A percentile compares a stretch with the other conserved stretches of the same genome.
Conservation (phyloP, 2,113 vertebrate species). For the Indri indri region DNA sequence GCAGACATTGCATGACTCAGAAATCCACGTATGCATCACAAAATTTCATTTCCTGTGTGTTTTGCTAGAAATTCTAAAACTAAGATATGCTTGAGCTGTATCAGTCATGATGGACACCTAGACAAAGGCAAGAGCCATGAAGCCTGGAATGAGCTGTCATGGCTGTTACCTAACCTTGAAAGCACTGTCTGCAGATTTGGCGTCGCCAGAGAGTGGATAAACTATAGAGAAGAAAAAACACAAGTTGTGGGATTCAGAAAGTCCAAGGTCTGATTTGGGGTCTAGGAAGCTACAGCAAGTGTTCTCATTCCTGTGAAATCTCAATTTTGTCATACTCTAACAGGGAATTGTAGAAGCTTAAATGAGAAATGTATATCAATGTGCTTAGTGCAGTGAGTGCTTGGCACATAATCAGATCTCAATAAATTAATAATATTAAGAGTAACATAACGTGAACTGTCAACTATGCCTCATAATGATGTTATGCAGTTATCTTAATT, state of each 20-base stretch:
- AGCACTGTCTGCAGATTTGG: background rate
- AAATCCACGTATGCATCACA: background rate
- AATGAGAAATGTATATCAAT: background rate
- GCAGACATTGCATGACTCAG: background rate
- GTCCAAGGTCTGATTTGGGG: background rate
- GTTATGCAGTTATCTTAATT: background rate
- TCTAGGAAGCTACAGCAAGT: background rate
- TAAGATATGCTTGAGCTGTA: background rate
- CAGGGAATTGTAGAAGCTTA: background rate
- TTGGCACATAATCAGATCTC: background rate
- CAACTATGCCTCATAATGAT: background rate
- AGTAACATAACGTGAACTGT: too few species aligned
- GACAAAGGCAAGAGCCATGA: background rate
- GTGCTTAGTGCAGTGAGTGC: background rate
- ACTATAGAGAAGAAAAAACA: too few species aligned
- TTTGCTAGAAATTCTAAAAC: background rate
- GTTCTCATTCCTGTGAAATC: background rate
- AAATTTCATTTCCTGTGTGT: background rate
- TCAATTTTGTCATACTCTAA: background rate
- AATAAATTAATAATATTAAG: background rate
- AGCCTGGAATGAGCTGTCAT: background rate
- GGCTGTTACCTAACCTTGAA: background rate
- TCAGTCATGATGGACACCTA: background rate
- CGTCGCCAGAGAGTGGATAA: too few species aligned
- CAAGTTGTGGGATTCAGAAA: background rate